Base-by-base conservation (phyloP, 2,797 vertebrate species). In the Psittacula derbiana region DNA sequence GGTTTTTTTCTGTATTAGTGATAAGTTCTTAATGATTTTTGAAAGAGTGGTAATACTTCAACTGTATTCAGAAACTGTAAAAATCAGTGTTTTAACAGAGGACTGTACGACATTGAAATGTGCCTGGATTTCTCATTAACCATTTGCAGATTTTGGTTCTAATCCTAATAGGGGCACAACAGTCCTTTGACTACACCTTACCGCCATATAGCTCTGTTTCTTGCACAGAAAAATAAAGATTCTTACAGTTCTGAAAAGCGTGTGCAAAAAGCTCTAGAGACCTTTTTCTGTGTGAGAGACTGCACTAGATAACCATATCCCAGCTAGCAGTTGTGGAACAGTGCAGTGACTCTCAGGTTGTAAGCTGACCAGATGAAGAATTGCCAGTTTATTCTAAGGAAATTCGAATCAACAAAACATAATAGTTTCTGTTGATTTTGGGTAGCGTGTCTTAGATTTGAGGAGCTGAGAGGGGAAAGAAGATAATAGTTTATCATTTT, bases 401-500 rank as follows among this genome's bases (percentile, higher is more conserved):
- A 91, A 85, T 95, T 72, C 81, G 97, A 97, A 98, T 98, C 98
- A 98, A 99, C 98, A 98, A 98, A 98, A 98, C 98, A 97, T 97
- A 98, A 96, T 95, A 5, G 81, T 98, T 97, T 98, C 98, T 98
- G 98, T 98, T 98, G 96, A 97, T 97, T 98, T 98, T 98, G 98
- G 98, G 97, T 92, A 96, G 97, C 80, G 31, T 97, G 95, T 96
- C 97, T 97, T 94, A 92, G 95, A 96, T 93, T 96, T 94, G 96
- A 96, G 96, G 95, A 96, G 96, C 87, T 93, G 95, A 96, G 91
- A 94, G 71, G 81, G 96, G 93, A 96, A 95, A 95, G 95, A 98
- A 98, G 98, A 98, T 98, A 97, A 95, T 97, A 97, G 98, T 98
- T 98, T 98, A 99, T 99, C 98, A 97, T 98, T 98, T 98, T 97